Conservation (phyloP, 2,797 vertebrate genomes). For the Tiaroga cobitis region DNA sequence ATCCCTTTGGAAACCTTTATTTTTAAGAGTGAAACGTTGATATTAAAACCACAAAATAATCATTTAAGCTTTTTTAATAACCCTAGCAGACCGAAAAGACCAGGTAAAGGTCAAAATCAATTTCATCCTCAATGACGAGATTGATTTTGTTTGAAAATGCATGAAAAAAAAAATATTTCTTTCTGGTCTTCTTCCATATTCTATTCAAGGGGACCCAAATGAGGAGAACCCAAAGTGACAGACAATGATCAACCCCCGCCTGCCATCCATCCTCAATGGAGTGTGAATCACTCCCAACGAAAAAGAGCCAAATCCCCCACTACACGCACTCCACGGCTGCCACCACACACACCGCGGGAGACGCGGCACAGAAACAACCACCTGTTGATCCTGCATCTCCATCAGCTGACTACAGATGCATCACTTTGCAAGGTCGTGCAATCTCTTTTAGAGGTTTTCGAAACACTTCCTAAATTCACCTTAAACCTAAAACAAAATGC, state of each 20-base stretch:
- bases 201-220: background rate
- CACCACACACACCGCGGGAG: conserved; percentile 41
- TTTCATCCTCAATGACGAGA: background rate
- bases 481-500: background rate
- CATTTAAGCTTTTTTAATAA: background rate
- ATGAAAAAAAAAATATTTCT: background rate
- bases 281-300: conserved; percentile 61
- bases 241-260: conserved; percentile 2
- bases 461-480: conserved; percentile 18
- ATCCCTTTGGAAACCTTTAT: too few species aligned
- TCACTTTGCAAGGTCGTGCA: background rate
- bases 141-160: background rate
- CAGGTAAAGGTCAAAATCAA: background rate
- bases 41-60: background rate
- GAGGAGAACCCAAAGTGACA: conserved; percentile 32
- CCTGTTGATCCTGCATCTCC: conserved; percentile 71
- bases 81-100: background rate
- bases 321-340: conserved; percentile 44
- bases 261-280: conserved; percentile 14
- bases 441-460: background rate
- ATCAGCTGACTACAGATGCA: conserved; percentile 6
- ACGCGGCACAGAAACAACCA: conserved; percentile 60
- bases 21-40: background rate
- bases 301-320: conserved; percentile 54
- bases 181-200: background rate